Evolutionary conservation across 2,113 vertebrate species (phyloP).

Genomic region (Amazona vittata): DNA sequence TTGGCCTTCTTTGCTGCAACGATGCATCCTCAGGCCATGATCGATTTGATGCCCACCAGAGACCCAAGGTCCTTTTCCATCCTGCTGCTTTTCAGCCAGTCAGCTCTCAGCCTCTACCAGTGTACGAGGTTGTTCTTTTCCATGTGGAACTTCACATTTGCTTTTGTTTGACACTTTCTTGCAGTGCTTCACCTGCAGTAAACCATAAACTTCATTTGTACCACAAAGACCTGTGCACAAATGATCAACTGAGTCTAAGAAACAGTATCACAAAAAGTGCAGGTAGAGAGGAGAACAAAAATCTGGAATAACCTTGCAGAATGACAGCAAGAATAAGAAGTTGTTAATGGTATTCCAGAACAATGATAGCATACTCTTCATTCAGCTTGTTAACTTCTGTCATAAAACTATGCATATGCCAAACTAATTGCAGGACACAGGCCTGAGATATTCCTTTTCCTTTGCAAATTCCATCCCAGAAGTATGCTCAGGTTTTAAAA

Average conservation of each 20-base stretch:
- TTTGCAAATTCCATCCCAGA: too few species aligned
- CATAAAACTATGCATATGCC: background rate
- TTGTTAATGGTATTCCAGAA: background rate
- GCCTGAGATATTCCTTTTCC: too few species aligned
- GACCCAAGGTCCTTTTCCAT: background rate
- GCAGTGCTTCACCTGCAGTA: background rate
- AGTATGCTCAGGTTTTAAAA: too few species aligned
- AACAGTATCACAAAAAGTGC: background rate
- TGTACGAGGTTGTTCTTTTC: background rate
- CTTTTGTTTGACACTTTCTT: background rate
- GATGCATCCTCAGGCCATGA: accelerated
- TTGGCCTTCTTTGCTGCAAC: background rate
- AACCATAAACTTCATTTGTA: background rate
- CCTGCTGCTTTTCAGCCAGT: background rate
- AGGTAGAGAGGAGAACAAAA: background rate
- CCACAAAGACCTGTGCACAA: background rate
- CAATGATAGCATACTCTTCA: too few species aligned
- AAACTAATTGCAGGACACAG: too few species aligned
- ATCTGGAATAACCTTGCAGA: background rate
- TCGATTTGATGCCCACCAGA: background rate
- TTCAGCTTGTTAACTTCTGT: too few species aligned
- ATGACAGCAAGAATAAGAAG: background rate
- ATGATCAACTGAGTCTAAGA: background rate
- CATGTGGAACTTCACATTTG: background rate
- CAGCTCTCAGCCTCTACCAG: background rate